phyloP scores from a whole-genome alignment of 2,888 invertebrate species.

The Mylabris sibirica region DNA sequence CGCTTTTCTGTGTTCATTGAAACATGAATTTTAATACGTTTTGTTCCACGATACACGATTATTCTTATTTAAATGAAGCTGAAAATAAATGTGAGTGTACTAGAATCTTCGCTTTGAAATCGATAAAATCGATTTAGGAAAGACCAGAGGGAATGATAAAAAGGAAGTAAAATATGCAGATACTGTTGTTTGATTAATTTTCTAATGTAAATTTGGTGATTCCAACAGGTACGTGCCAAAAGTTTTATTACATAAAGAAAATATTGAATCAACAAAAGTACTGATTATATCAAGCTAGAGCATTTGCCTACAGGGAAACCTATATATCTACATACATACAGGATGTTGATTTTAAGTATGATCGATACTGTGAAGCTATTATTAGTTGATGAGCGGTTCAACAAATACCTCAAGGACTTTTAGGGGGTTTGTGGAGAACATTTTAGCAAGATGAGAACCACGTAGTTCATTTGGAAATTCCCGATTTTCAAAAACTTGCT shows the following conservation, averaged over 20 bases:
- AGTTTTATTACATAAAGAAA: background rate
- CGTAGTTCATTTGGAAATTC: no score
- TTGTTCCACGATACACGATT: background rate
- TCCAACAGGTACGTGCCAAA: background rate
- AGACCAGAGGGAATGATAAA: background rate
- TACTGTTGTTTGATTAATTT: constrained; percentile 2
- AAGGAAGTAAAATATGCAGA: background rate
- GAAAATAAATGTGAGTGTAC: background rate
- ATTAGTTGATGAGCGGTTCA: no score
- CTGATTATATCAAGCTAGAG: background rate
- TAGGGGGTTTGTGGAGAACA: no score
- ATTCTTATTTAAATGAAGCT: background rate
- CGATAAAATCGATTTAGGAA: background rate
- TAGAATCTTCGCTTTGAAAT: background rate
- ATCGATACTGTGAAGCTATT: no score
- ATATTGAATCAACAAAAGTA: background rate
- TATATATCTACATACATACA: no score
- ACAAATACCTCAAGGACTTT: no score
- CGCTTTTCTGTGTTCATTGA: background rate
- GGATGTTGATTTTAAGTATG: no score
- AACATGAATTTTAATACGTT: constrained; percentile 2
- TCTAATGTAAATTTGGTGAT: background rate
- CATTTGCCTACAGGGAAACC: no score
- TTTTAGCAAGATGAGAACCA: no score
- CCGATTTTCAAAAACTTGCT: no score